A percentile compares a stretch with the other conserved stretches of the same genome.
phyloP scores from a whole-genome alignment of 2,113 vertebrate species.

The Erpornis zantholeuca region DNA sequence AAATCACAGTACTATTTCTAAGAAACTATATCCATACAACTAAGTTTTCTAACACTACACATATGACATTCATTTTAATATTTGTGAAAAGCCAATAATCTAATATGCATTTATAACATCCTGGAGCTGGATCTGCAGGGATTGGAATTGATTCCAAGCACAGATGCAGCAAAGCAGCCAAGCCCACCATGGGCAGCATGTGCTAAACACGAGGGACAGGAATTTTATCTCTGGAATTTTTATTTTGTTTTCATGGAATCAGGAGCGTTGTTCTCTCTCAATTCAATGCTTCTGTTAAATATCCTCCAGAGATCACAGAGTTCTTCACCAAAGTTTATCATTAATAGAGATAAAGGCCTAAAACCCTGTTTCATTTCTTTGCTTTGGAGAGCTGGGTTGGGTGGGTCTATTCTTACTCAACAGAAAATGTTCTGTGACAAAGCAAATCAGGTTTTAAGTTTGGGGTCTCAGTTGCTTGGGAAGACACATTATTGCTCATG shows the following conservation, averaged over 20 bases:
- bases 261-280: not conserved
- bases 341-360: not conserved
- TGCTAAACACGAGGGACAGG: fast-evolving
- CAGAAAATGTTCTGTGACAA: not conserved
- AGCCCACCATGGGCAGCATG: fast-evolving
- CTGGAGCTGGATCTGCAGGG: fast-evolving
- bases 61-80: no score
- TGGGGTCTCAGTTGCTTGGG: not conserved
- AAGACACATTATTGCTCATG: not conserved
- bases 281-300: not conserved
- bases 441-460: not conserved
- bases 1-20: no score
- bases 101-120: no score
- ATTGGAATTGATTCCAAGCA: fast-evolving
- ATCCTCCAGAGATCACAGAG: fast-evolving
- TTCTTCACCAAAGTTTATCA: not conserved
- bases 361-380: fast-evolving
- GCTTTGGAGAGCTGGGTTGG: not conserved
- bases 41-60: no score
- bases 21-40: no score
- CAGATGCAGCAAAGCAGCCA: not conserved
- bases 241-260: not conserved
- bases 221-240: fast-evolving
- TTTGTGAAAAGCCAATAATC: no score
- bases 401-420: fast-evolving